These are phyloP conservation scores for Hiodon alosoides DNA, from an alignment of 2,113 vertebrate species.

Conservation along the genomic window DNA sequence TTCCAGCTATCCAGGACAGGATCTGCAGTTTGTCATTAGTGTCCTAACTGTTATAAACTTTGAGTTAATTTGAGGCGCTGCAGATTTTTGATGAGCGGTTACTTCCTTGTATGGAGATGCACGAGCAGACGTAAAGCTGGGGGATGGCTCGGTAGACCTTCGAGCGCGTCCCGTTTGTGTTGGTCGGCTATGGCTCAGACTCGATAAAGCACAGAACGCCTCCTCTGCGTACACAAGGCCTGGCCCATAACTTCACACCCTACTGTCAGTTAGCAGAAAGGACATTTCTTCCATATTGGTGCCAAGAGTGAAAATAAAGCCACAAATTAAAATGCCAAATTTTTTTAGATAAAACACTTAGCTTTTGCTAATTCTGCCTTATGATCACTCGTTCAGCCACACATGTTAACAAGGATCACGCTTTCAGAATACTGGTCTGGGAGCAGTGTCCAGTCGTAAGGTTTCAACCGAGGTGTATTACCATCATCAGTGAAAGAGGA, in stretches of 20 bases:
- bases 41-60: conserved; percentile 49
- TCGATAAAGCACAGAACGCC: not conserved
- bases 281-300: not conserved
- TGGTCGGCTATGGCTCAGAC: not conserved
- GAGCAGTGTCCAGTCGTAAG: too few relatives aligned
- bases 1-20: conserved; percentile 37
- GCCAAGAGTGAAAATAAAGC: not conserved
- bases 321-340: not conserved
- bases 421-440: too few relatives aligned
- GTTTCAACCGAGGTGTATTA: too few relatives aligned
- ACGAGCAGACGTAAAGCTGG: conserved; percentile 6
- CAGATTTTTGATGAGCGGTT: conserved; percentile 30
- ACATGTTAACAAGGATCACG: too few relatives aligned
- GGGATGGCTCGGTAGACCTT: too few relatives aligned
- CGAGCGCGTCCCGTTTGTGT: not conserved
- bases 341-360: not conserved
- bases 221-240: not conserved
- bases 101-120: conserved; percentile 56
- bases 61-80: conserved; percentile 40
- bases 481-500: too few relatives aligned
- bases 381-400: too few relatives aligned
- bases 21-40: conserved; percentile 51
- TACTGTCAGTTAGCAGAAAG: not conserved
- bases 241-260: not conserved
- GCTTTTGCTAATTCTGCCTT: too few relatives aligned